A percentile compares a stretch with the other conserved stretches of the same genome.
Conservation (phyloP, 2,797 vertebrate genomes). For the Lithobates sylvaticus region DNA sequence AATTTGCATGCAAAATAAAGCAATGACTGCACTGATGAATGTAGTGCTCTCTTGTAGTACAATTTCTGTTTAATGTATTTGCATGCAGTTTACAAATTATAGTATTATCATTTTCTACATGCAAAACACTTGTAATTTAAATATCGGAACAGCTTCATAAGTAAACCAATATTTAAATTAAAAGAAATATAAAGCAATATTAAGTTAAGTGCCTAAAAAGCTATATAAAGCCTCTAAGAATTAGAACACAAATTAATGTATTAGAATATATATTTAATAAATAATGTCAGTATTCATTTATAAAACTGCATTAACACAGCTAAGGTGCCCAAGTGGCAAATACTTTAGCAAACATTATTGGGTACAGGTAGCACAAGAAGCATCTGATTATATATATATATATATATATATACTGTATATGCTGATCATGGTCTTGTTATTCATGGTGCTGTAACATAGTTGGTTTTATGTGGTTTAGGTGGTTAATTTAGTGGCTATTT, state of each 20-base stretch:
- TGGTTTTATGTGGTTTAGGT: no score
- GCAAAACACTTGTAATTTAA: neutral
- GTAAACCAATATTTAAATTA: neutral
- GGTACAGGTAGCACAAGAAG: no score
- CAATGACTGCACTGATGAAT: slow-evolving; percentile 33
- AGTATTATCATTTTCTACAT: neutral
- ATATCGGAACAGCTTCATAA: neutral
- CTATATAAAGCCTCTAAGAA: neutral
- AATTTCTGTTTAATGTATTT: slow-evolving; percentile 6
- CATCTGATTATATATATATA: no score
- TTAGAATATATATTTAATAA: no score
- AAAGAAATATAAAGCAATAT: slow-evolving; percentile 10
- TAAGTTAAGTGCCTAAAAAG: slow-evolving; percentile 2
- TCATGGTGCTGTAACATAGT: no score
- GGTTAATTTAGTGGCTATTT: no score
- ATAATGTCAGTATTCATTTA: no score
- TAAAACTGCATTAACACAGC: no score
- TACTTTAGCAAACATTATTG: no score
- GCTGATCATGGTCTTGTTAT: no score
- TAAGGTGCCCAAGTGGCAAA: no score
- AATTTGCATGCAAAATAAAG: slow-evolving; percentile 22
- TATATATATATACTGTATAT: no score
- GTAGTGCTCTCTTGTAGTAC: neutral
- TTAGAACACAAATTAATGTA: neutral
- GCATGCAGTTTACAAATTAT: slow-evolving; percentile 7